Percentiles rank a stretch among this genome's conserved stretches.
Conservation (phyloP, 2,888 invertebrate genomes). For the Tiphia femorata region DNA sequence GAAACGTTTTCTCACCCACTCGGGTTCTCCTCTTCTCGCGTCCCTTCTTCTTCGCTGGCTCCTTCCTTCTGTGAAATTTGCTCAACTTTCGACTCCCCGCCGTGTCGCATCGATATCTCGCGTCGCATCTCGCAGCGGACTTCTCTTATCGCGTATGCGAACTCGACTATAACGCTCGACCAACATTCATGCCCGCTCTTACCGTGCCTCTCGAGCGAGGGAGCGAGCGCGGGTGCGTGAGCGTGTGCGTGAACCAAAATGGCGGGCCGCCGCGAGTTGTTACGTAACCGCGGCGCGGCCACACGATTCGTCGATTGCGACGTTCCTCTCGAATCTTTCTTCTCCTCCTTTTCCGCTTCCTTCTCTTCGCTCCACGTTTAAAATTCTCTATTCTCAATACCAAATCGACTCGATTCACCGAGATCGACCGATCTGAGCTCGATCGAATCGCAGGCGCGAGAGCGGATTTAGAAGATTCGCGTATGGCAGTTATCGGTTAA, state of each 20-base stretch:
- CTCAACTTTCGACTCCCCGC: no score
- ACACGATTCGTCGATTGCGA: not conserved
- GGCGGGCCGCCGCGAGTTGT: slow-evolving; percentile 27
- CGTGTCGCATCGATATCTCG: no score
- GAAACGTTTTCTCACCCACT: no score
- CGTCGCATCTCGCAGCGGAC: no score
- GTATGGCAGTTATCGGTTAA: no score
- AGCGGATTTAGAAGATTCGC: no score
- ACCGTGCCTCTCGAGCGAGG: not conserved
- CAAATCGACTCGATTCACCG: no score
- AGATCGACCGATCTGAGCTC: no score
- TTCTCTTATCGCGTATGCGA: slow-evolving; percentile 21
- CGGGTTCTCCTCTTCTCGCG: not conserved
- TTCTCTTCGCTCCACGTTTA: no score
- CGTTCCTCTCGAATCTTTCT: not conserved
- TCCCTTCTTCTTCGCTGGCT: not conserved
- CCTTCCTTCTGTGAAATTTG: no score
- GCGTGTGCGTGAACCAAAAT: slow-evolving; percentile 42
- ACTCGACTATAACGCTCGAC: not conserved
- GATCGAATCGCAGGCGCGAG: no score
- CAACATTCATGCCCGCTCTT: slow-evolving; percentile 19
- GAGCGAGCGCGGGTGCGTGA: not conserved
- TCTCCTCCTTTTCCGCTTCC: slow-evolving; percentile 3
- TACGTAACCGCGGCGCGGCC: slow-evolving; percentile 29
- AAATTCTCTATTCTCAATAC: no score